Base-by-base conservation (phyloP, 2,113 vertebrate species). In the Malaclemys terrapin region DNA sequence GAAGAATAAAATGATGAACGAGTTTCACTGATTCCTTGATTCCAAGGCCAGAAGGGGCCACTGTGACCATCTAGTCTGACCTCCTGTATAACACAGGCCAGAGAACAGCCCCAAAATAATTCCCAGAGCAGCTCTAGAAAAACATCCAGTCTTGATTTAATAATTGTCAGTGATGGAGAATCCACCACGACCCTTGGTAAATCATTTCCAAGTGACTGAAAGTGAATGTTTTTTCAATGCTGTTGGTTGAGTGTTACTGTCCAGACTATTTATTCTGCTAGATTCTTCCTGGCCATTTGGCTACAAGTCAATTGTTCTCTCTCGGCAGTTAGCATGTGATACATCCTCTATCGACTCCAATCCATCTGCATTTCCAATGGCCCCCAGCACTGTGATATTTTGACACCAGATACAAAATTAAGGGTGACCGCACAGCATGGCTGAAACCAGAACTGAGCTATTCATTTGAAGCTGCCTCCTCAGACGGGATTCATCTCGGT, bases 231-330 rank as follows among this genome's bases (percentile, higher is more conserved):
- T 82, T 54, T 89, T 76, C 91, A 80, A 38, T 45, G 93, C 91
- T 56, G 82, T 88, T 92, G 80, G 22, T 31, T 69, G 86, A 88
- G 65, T 54, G 69, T 16, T 91, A 94, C 89, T 29, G 82, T 90
- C 93, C 93, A 80, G 89, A 82, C 93, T 89, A 93, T 90, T 97
- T 87, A 96, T 89, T 14, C 84, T 81, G 20, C 92, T 96, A 94
- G 27, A 91, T 83, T 89, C 42, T 93, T 93, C 89, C 42, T 0
- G 1, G 82, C 54, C 88, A 90, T 93, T 80, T 90, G 88, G 91
- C 88, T 90, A 42, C 75, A 62, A 57, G 17, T 80, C 35, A 79
- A 19, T 94, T 38, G 86, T 79, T 88, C 85, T 9, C 53, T 89
- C 88, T 93, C 90, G 90, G 75, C 88, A 82, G 87, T 80, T 45